Conservation (phyloP, 2,797 vertebrate species). For the Eremophila alpestris region DNA sequence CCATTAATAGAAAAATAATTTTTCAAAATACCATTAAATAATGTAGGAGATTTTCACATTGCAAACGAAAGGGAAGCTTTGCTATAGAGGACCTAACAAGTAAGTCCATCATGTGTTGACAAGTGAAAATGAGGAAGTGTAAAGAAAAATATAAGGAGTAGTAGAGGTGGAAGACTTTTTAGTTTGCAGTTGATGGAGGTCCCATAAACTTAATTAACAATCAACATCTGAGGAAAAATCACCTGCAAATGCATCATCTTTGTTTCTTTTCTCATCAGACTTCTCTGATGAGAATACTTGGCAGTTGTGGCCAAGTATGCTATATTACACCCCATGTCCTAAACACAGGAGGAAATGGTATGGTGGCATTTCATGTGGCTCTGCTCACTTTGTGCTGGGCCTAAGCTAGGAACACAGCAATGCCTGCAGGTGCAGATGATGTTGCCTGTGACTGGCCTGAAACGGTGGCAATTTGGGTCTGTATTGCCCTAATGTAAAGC, state of each 20-base stretch:
- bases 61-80: slow-evolving; percentile 50
- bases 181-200: slow-evolving; percentile 39
- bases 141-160: slow-evolving; percentile 55
- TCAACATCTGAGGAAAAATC: slow-evolving; percentile 53
- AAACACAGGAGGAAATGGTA: neutral
- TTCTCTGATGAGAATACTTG: too few relatives aligned
- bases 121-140: slow-evolving; percentile 72
- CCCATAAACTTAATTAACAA: slow-evolving; percentile 65
- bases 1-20: slow-evolving; percentile 35
- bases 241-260: neutral
- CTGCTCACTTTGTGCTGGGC: neutral
- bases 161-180: slow-evolving; percentile 64
- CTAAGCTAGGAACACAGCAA: neutral
- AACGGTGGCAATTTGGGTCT: neutral
- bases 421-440: neutral
- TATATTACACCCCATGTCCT: neutral
- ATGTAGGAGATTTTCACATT: slow-evolving; percentile 47
- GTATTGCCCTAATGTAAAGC: neutral
- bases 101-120: slow-evolving; percentile 65
- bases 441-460: neutral
- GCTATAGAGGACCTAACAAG: slow-evolving; percentile 42
- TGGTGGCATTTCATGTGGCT: neutral
- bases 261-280: slow-evolving; percentile 12
- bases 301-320: neutral
- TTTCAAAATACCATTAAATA: slow-evolving; percentile 45